Evolutionary conservation across 1,140 invertebrate genomes (phyloP), one percentile per base, ranked within the genome.

Genomic region (Caenorhabditis briggsae): DNA sequence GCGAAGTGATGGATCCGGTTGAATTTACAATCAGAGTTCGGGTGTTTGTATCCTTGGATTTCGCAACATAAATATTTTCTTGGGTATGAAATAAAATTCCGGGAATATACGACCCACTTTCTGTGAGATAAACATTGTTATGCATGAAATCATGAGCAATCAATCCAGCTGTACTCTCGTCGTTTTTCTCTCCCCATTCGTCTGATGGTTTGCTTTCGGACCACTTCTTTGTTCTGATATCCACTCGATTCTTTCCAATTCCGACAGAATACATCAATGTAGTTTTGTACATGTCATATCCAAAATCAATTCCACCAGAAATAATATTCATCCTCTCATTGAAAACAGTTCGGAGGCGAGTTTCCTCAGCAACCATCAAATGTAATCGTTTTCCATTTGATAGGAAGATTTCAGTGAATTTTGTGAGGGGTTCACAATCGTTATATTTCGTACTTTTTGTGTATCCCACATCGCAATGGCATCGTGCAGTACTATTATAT

Each of bases 381-480:
- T 82, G 58, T 25, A 82, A 33, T 43, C 20, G 48, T n/a, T 58
- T 33, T 23, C 65, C 59, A 85, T 74, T 48, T 20, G 46, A 25
- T 74, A 53, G 11, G 50, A 55, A 74, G 46, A 70, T 48, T 56
- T 65, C 64, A 25, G 46, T 55, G 14, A 48, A 50, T n/a, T 65
- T 65, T 12, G 74, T 33, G 5, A 55, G 6, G 5, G 64, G 61
- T 59, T 74, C 64, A 55, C 64, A 74, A 7, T 20, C 48, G 16
- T 65, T 48, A 18, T 53, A 12, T 55, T 85, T 74, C 74, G 64
- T 74, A 20, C n/a, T 33, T 33, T 33, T 23, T 41, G 46, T 18
- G 33, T 50, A 50, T 53, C 64, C 84, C 14, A 50, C 18, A 55
- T 23, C 64, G 74, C 61, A 65, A 85, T 85, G 50, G 33, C 84